Evolutionary conservation across 2,888 invertebrate species (phyloP).

Genomic region (Phyllotreta striolata): DNA sequence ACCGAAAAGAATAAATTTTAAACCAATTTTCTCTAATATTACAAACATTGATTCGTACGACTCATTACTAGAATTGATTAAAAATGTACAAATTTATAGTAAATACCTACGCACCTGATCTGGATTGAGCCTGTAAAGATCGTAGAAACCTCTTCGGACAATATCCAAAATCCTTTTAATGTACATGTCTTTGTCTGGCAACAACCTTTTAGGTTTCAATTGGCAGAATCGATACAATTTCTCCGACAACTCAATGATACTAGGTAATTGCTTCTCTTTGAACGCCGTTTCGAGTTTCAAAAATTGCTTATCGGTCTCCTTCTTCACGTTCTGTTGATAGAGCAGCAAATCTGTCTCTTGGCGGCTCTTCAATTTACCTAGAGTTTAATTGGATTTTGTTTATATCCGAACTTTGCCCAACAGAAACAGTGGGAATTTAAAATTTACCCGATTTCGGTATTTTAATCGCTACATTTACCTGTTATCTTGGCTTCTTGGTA

Average conservation of each 20-base stretch:
- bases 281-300: slow-evolving; percentile 53
- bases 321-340: slow-evolving; percentile 52
- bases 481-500: slow-evolving; percentile 55
- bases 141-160: slow-evolving; percentile 59
- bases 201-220: slow-evolving; percentile 54
- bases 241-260: slow-evolving; percentile 53
- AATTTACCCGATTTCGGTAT: too few species aligned
- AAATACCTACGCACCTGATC: slow-evolving; percentile 34
- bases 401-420: too few species aligned
- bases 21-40: too few species aligned
- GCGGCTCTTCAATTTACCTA: slow-evolving; percentile 50
- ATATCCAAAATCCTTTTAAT: slow-evolving; percentile 58
- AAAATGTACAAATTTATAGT: not conserved
- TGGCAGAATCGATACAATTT: slow-evolving; percentile 60
- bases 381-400: too few species aligned
- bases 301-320: slow-evolving; percentile 58
- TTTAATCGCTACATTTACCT: slow-evolving; percentile 46
- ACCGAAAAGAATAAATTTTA: not conserved
- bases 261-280: slow-evolving; percentile 39
- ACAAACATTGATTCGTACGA: too few species aligned
- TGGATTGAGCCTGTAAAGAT: slow-evolving; percentile 58
- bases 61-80: too few species aligned
- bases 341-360: slow-evolving; percentile 52
- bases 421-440: too few species aligned
- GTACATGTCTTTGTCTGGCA: slow-evolving; percentile 59